Evolutionary conservation across 2,888 invertebrate species (phyloP), one percentile per base, ranked within the genome.

Genomic region (Ophion ellenae): DNA sequence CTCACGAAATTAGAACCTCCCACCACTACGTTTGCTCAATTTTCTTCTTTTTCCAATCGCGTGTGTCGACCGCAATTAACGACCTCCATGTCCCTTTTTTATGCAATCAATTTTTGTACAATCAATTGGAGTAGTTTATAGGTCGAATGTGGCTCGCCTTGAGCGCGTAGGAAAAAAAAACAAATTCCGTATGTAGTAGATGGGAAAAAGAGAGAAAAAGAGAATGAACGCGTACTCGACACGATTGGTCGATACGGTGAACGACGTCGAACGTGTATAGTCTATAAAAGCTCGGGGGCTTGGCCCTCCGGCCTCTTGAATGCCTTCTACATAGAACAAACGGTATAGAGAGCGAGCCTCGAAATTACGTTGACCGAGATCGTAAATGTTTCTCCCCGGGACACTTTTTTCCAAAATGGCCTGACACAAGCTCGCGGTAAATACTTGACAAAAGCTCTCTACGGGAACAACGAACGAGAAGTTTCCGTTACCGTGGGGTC

Each of bases 301-400:
- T 28, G 63, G 47, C 53, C 78, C 69, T 73, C 53, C 14, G 63
- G 10, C 20, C 63, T 61, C 64, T 59, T 75, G 53, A 17, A 74
- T 64, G n/a, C 32, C 17, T 17, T 4, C 11, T 14, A 47, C 32
- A 76, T 47, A 5, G 17, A 7, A 57, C 71, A 70, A 59, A 10
- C 45, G n/a, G 20, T 57, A 9, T 40, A 57, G 20, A 70, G 77
- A 32, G 28, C 57, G 45, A 40, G 32, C 14, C 81, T 77, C 69
- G 74, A 74, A 83, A 86, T 83, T 76, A 80, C 86, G 17, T 74
- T 77, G 83, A 80, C 79, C 86, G 77, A 47, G 14, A 80, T 83
- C 81, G 80, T 74, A 83, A 86, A 86, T 80, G 77, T 83, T 28
- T 74, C 9, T 47, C 53, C 74, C 57, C 24, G 57, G n/a, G 73